Evolutionary conservation across 2,888 invertebrate species (phyloP), one percentile per base, ranked within the genome.

Genomic region (Brachyptera risi): DNA sequence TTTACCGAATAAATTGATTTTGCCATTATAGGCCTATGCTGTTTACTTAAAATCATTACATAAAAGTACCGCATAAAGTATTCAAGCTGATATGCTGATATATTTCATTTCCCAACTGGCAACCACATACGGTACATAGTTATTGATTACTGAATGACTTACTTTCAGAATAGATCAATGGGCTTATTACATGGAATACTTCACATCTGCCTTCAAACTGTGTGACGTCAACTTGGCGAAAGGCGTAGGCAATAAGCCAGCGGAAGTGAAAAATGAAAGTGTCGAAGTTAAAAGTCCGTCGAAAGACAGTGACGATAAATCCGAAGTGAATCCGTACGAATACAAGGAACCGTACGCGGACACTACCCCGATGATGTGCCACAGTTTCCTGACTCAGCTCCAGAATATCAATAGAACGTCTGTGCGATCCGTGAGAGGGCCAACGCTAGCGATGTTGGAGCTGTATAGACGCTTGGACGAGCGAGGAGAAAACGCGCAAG

Each of bases 361-460:
- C 64, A 68, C 70, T 66, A 71, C 70, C 17, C 70, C 74, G 9
- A 67, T 71, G 27, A 72, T 74, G 58, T 75, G 76, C 62, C 67
- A 73, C 31, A 67, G 71, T 38, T 77, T 76, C 68, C 68, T 78
- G n/a, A 70, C 73, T 57, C 70, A 72, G 44, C 70, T 74, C 3
- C 37, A 54, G 24, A 23, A 38, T 17, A 56, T 50, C 35, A 65
- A 66, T 51, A 58, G 62, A n/a, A 56, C 51, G 19, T 38, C 59
- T 1, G 35, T 38, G 4, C 54, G 65, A 15, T 57, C 58, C 27
- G 76, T 87, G 26, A 77, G 95, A 64, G 94, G 92, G 0, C 93
- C 95, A 0, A 90, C 88, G 74, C 79, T 96, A 68, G 94, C 93
- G 3, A 82, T 88, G 27, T 77, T 96, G 65, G 91, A 94, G 71